Percentiles rank a stretch among this genome's conserved stretches.
Evolutionary conservation across 2,113 vertebrate genomes (phyloP).

Genomic region (Pelecanoides urinatrix): DNA sequence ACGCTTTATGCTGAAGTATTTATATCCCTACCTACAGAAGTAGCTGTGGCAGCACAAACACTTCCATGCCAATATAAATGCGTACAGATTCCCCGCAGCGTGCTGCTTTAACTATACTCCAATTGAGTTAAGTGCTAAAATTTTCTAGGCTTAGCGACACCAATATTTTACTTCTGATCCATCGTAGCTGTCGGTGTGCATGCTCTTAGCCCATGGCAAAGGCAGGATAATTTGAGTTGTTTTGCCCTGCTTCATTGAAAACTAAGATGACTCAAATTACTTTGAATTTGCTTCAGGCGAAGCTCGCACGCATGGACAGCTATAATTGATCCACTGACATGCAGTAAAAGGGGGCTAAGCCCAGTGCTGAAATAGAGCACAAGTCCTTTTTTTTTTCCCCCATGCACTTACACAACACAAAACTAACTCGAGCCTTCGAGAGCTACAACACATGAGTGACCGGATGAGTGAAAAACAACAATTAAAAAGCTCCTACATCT

Average conservation of each 20-base stretch:
- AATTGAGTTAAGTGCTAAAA: background rate
- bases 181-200: background rate
- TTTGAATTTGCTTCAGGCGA: background rate
- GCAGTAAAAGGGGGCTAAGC: background rate
- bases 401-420: background rate
- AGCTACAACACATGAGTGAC: background rate
- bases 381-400: background rate
- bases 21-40: background rate
- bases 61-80: background rate
- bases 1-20: background rate
- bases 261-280: slow-evolving; percentile 47
- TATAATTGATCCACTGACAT: background rate
- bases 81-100: background rate
- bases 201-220: slow-evolving; percentile 8
- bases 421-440: background rate
- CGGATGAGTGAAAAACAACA: background rate
- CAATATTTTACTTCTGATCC: slow-evolving; percentile 31
- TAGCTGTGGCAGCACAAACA: background rate
- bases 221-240: slow-evolving; percentile 23
- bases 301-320: background rate
- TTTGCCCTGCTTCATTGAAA: slow-evolving; percentile 51
- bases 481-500: background rate
- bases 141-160: slow-evolving; percentile 1
- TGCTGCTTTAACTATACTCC: background rate
- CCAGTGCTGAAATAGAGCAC: background rate